Evolutionary conservation across 2,797 vertebrate genomes (phyloP), one percentile per base, ranked within the genome.

Genomic region (Hippopotamyrus pictus): DNA sequence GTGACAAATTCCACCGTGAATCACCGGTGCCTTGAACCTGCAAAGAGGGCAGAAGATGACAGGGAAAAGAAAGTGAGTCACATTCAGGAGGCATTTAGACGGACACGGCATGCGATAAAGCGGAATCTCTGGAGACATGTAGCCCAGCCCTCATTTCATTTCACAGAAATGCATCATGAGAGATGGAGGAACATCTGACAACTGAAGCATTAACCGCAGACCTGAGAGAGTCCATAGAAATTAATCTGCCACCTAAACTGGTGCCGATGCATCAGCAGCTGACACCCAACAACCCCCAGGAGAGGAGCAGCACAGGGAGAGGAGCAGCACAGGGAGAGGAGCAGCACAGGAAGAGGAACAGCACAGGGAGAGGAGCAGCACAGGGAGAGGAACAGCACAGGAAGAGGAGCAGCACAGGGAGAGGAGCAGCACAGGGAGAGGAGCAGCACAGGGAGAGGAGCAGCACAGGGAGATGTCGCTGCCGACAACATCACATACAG

Each of bases 191-290:
- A 79, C 14, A 59, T 3, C 12, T 53, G 69, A 83, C 88, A 88
- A 91, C 86, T 25, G 51, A 54, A 29, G 73, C 76, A 82, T 88
- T 51, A 89, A 90, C 89, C 41, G 87, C 29, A n/a, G 9, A 86
- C 85, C 90, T 88, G 79, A 69, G 33, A 53, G 90, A 44, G 90
- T 51, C 88, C 82, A 19, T 86, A 54, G 89, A 89, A 91, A 91
- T 92, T 65, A 93, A 92, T 90, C 90, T 91, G 88, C 91, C 90
- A 92, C 14, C 89, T 90, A 90, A 91, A 91, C 89, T 88, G 86
- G 65, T 51, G n/a, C 87, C 0, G 25, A 87, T 51, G 3, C 50
- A 73, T 48, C 86, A 88, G 54, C 82, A 89, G 46, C 29, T 91
- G 91, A 90, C 89, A 84, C 82, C 82, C 82, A 46, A 12, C 25